Conservation (phyloP, 2,113 vertebrate genomes). For the Neopipo cinnamomea region DNA sequence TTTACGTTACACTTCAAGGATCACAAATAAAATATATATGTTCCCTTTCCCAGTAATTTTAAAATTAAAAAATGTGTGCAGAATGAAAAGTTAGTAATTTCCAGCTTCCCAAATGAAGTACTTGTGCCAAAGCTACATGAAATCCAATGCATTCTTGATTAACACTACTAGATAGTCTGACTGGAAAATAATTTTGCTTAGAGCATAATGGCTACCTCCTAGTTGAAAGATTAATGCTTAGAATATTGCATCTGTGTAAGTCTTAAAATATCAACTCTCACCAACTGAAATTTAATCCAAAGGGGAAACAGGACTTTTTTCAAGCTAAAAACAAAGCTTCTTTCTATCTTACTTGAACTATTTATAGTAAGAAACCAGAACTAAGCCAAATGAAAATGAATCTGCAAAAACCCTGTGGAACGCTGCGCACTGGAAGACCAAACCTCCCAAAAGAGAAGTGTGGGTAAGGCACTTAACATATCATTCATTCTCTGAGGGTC, state of each 20-base stretch:
- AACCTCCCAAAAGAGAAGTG: not conserved
- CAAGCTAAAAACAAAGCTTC: not conserved
- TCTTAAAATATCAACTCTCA: not conserved
- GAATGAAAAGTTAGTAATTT: not conserved
- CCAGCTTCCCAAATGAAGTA: not conserved
- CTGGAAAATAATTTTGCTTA: constrained; percentile 1
- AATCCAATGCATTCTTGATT: not conserved
- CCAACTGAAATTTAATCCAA: not conserved
- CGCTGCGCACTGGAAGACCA: not conserved
- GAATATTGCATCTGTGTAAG: not conserved
- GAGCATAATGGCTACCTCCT: not conserved
- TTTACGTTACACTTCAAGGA: not conserved
- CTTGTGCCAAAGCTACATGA: not conserved
- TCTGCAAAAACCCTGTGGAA: not conserved
- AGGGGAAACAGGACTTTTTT: not conserved
- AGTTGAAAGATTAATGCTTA: not conserved
- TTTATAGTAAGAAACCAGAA: constrained; percentile 23
- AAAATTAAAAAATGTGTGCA: not conserved
- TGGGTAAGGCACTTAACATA: not conserved
- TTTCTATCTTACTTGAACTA: constrained; percentile 2
- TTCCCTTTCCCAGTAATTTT: not conserved
- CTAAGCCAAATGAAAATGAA: constrained; percentile 39
- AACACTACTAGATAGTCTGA: not conserved
- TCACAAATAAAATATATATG: not conserved
- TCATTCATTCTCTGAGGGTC: not conserved